Evolutionary conservation across 2,888 invertebrate species (phyloP).

Genomic region (Philopedon plagiatum): DNA sequence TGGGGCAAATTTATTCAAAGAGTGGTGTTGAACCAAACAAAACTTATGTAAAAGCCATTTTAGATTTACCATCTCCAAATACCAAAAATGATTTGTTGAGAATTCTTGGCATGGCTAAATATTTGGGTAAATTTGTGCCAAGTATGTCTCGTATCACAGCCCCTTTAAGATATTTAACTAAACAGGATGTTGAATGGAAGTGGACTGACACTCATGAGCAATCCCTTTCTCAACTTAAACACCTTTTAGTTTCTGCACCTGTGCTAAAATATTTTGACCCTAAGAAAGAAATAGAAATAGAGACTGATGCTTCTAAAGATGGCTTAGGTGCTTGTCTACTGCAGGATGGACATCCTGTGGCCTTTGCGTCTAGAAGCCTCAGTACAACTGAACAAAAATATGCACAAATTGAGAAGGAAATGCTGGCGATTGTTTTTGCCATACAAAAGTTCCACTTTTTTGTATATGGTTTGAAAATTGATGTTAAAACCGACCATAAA

Average conservation of each 20-base stretch:
- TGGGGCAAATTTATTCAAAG: slow-evolving; percentile 42
- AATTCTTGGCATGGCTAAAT: slow-evolving; percentile 53
- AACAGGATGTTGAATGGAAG: slow-evolving; percentile 46
- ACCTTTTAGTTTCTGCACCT: slow-evolving; percentile 53
- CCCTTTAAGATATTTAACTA: slow-evolving; percentile 52
- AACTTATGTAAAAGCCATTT: slow-evolving; percentile 52
- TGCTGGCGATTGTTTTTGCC: slow-evolving; percentile 61
- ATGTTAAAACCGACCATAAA: too few relatives aligned
- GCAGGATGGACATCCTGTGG: slow-evolving; percentile 60
- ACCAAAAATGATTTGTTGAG: slow-evolving; percentile 49
- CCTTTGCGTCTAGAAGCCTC: slow-evolving; percentile 60
- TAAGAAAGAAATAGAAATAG: slow-evolving; percentile 55
- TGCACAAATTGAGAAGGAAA: slow-evolving; percentile 65
- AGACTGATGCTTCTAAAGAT: slow-evolving; percentile 58
- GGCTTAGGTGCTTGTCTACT: slow-evolving; percentile 60
- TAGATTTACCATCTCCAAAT: slow-evolving; percentile 50
- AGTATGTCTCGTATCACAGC: slow-evolving; percentile 44
- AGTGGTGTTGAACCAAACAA: slow-evolving; percentile 44
- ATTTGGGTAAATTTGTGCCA: slow-evolving; percentile 43
- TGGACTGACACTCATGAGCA: slow-evolving; percentile 47
- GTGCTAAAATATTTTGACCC: slow-evolving; percentile 55
- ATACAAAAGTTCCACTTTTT: too few relatives aligned
- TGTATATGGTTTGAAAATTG: too few relatives aligned
- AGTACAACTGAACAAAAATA: slow-evolving; percentile 60
- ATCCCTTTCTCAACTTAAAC: slow-evolving; percentile 51